These are phyloP conservation scores for Platysteira castanea DNA, from an alignment of 2,113 vertebrate species.

Conservation along the genomic window DNA sequence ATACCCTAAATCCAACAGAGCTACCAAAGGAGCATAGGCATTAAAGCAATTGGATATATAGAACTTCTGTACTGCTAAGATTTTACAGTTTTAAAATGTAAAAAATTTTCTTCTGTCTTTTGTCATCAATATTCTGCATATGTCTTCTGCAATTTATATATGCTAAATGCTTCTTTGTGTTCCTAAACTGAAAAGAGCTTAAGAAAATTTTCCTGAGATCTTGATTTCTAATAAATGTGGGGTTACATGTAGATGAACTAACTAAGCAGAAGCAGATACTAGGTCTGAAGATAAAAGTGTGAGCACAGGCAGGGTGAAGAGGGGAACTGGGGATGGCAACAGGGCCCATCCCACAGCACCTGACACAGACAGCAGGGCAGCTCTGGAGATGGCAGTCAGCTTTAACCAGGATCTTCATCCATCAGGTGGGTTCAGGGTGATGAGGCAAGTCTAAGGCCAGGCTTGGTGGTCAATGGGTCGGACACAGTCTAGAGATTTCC, in stretches of 20 bases:
- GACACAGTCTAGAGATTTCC: background rate
- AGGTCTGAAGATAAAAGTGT: background rate
- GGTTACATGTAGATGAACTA: background rate
- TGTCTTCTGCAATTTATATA: background rate
- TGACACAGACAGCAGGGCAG: background rate
- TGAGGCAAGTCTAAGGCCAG: background rate
- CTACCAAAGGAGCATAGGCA: background rate
- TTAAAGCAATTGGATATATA: background rate
- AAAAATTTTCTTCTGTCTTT: background rate
- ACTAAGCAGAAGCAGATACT: background rate
- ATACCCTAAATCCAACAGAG: background rate
- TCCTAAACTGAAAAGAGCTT: background rate
- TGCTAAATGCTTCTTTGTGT: background rate
- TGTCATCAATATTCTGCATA: background rate
- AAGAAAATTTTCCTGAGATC: background rate
- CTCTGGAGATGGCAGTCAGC: background rate
- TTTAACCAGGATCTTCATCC: background rate
- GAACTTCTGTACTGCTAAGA: background rate
- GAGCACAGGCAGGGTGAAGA: background rate
- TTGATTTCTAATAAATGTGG: background rate
- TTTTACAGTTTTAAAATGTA: background rate
- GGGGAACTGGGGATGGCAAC: background rate
- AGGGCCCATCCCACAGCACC: background rate
- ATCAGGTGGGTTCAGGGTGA: rapidly evolving
- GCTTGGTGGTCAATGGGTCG: background rate